Conservation (phyloP, 1,140 invertebrate species). For the Cyclargus thomasi region DNA sequence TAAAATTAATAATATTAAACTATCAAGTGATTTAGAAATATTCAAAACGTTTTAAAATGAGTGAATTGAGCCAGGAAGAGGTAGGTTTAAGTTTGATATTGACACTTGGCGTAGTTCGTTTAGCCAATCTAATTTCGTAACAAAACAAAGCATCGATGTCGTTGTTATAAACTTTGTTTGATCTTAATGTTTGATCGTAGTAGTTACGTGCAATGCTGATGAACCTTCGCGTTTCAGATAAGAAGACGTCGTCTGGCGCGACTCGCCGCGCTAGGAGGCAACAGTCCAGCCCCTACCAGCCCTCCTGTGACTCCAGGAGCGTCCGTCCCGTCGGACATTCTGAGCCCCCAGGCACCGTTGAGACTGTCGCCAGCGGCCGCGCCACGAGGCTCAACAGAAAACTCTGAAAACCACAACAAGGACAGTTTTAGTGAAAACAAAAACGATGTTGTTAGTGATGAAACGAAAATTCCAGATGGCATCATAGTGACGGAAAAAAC, state of each 20-base stretch:
- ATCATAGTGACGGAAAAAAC: conserved; percentile 71
- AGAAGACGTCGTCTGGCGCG: conserved; percentile 62
- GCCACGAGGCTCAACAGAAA: conserved; percentile 50
- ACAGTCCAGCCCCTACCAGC: conserved; percentile 46
- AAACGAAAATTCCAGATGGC: conserved; percentile 65
- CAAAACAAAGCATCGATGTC: conserved; percentile 71
- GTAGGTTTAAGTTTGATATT: conserved; percentile 74
- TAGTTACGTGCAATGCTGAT: conserved; percentile 15
- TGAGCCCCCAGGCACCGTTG: conserved; percentile 37
- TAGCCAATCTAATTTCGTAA: conserved; percentile 73
- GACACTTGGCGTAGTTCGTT: conserved; percentile 62
- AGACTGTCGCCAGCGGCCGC: conserved; percentile 40
- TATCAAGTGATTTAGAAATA: conserved; percentile 20
- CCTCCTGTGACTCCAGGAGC: conserved; percentile 59
- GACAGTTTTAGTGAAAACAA: conserved; percentile 53
- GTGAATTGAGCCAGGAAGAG: conserved; percentile 86
- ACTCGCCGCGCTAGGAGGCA: conserved; percentile 50
- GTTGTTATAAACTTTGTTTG: conserved; percentile 36
- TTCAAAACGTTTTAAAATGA: conserved; percentile 73
- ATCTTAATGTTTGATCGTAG: neutral
- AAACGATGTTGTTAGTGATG: conserved; percentile 55
- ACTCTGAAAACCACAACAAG: conserved; percentile 51
- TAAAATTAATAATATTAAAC: conserved; percentile 6
- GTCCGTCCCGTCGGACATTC: conserved; percentile 47
- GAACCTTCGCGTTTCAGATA: conserved; percentile 49